Evolutionary conservation across 2,888 invertebrate species (phyloP), one percentile per base, ranked within the genome.

Genomic region (Dryocosmus kuriphilus): DNA sequence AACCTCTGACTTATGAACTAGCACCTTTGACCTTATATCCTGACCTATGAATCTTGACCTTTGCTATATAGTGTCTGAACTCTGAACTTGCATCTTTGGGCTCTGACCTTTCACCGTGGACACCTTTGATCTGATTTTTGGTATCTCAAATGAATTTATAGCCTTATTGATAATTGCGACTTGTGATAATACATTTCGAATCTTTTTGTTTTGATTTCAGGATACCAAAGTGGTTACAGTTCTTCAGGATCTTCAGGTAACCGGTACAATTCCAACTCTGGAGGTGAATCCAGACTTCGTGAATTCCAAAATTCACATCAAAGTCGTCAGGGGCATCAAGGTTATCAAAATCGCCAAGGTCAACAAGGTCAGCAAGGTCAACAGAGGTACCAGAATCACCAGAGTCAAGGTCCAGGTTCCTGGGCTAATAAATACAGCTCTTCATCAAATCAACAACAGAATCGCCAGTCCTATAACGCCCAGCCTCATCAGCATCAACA

Each of bases 201-300:
- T 55, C 19, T 57, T 71, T 51, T 63, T 62, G 76, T 77, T 77
- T 80, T 76, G 24, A 35, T 85, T 84, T 3, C 84, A 89, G 89
- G 88, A 55, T 89, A 88, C 77, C 88, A 87, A 61, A 89, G 85
- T 73, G 86, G 86, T 24, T 88, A 89, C 61, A 88, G 87, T 3
- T 80, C 85, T 3, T 80, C 85, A 1, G 82, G 85, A 27, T 38
- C 75, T 16, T 30, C 61, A 35, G 75, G 63, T 3, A 30, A 63
- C 19, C 11, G 75, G 19, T 76, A 46, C 16, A 76, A 63, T 63
- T 63, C 46, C 19, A 30, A 22, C 32, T 32, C 46, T 9, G 24
- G 46, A n/a, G 32, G 41, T n/a, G 75, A 76, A 7, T 76, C 75
- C 24, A 55, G 67, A 41, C 73, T 63, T 67, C 55, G 75, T 14